Percentiles rank a stretch among this genome's conserved stretches.
Conservation (phyloP, 2,797 vertebrate genomes). For the Gambusia yucatana region DNA sequence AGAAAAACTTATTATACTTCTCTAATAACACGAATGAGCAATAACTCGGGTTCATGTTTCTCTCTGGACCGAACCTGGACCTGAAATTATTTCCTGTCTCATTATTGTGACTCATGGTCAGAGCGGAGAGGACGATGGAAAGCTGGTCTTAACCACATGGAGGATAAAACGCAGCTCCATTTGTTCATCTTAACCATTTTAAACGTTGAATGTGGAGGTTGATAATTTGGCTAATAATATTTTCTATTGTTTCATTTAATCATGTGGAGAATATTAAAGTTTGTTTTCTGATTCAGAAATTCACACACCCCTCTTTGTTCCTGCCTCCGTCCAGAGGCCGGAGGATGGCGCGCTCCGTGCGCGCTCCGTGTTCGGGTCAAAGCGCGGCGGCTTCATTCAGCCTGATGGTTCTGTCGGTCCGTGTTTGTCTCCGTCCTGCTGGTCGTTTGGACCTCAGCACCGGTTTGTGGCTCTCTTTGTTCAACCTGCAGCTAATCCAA, state of each 20-base stretch:
- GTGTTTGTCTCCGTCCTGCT: neutral
- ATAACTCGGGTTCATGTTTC: conserved; percentile 5
- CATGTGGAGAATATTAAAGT: neutral
- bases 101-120: neutral
- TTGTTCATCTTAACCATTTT: neutral
- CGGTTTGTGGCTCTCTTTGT: neutral
- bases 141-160: conserved; percentile 1
- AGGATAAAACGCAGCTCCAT: conserved; percentile 17
- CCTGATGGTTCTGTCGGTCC: neutral
- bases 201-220: neutral
- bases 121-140: neutral
- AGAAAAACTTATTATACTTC: conserved; percentile 41
- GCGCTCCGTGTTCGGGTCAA: neutral
- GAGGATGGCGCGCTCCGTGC: neutral
- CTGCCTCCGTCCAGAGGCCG: no score
- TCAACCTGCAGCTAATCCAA: conserved; percentile 1
- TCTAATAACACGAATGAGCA: conserved; percentile 33
- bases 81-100: neutral
- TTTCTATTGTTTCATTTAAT: neutral
- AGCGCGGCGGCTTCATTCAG: neutral
- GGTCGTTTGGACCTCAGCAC: neutral
- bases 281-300: neutral
- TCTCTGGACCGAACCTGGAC: neutral
- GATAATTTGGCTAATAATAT: neutral
- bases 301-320: neutral